Evolutionary conservation across 2,888 invertebrate genomes (phyloP).

Genomic region (Dione juno): DNA sequence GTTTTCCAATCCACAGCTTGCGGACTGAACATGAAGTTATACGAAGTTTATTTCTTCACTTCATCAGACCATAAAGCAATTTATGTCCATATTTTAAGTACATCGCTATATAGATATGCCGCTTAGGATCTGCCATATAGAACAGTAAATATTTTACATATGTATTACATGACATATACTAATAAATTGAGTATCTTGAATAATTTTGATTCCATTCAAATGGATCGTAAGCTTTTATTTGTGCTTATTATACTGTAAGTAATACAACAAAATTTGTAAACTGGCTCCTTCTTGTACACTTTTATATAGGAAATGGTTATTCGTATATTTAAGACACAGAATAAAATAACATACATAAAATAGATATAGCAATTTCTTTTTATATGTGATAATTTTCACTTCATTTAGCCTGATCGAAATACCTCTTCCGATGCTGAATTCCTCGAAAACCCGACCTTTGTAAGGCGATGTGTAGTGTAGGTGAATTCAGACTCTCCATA

Average conservation of each 20-base stretch:
- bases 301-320: not conserved
- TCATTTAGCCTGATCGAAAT: conserved; percentile 42
- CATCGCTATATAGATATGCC: not conserved
- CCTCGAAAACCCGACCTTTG: conserved; percentile 33
- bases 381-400: conserved; percentile 39
- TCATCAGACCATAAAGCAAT: conserved; percentile 22
- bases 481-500: not conserved
- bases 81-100: conserved; percentile 10
- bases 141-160: not conserved
- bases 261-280: not conserved
- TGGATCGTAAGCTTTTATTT: not conserved
- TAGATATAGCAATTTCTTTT: conserved; percentile 22
- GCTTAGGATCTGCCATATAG: not conserved
- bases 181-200: not conserved
- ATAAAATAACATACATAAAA: no score
- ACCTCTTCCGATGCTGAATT: conserved; percentile 41
- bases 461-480: conserved; percentile 1
- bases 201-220: not conserved
- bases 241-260: not conserved
- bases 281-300: not conserved
- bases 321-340: not conserved
- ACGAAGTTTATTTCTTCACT: conserved; percentile 26
- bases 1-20: conserved; percentile 32
- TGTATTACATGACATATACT: not conserved
- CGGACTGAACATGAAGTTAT: conserved; percentile 27